Percentiles rank a stretch among this genome's conserved stretches.
Conservation (phyloP, 2,888 invertebrate species). For the Eilema depressum region DNA sequence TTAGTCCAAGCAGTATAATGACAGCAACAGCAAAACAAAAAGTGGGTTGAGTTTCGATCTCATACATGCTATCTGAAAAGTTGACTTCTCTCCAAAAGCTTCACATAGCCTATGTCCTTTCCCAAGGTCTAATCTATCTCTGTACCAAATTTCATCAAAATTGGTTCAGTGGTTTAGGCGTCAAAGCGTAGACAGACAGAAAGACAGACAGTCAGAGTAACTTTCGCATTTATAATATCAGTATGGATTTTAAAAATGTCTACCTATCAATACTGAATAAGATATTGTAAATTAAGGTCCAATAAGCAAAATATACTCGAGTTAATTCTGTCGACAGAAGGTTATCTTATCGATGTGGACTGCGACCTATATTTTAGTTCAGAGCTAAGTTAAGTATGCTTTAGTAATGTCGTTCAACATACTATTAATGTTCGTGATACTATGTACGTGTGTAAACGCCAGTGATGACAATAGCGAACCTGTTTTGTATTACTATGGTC, state of each 20-base stretch:
- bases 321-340: constrained; percentile 39
- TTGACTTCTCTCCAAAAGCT: no score
- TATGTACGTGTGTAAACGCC: constrained; percentile 42
- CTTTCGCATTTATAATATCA: neutral
- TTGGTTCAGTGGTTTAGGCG: no score
- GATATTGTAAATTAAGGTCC: neutral
- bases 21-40: no score
- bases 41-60: no score
- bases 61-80: no score
- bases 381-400: constrained; percentile 35
- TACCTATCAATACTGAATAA: neutral
- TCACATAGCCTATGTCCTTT: no score
- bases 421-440: constrained; percentile 51
- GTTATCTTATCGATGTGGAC: constrained; percentile 76
- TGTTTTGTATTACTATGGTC: constrained; percentile 76
- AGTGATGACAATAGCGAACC: constrained; percentile 64
- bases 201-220: no score
- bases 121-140: no score
- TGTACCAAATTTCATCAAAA: no score
- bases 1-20: neutral
- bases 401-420: constrained; percentile 63
- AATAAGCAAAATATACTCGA: neutral
- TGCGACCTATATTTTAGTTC: constrained; percentile 57
- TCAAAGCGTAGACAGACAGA: no score
- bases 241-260: neutral